Conservation (phyloP, 2,888 invertebrate genomes). For the Polietes domitor region DNA sequence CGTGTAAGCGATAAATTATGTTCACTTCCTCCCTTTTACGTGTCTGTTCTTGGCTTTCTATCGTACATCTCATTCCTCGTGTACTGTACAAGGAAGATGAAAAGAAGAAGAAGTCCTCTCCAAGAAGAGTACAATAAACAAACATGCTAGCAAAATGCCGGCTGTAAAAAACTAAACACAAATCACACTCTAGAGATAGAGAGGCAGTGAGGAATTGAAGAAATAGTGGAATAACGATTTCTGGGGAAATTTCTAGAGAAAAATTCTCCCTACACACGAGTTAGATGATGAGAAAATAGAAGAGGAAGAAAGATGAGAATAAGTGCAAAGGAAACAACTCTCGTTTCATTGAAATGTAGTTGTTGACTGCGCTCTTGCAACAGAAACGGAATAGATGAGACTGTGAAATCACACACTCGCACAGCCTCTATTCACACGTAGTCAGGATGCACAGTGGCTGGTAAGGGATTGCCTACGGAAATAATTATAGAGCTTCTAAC, state of each 20-base stretch:
- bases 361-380: conserved; percentile 36
- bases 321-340: too few relatives aligned
- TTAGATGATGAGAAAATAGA: background rate
- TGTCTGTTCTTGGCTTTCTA: background rate
- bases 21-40: background rate
- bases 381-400: conserved; percentile 51
- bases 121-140: background rate
- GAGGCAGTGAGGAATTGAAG: background rate
- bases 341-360: too few relatives aligned
- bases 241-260: conserved; percentile 61
- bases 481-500: too few relatives aligned
- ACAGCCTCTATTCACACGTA: too few relatives aligned
- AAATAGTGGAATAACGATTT: conserved; percentile 37
- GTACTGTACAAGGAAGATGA: background rate
- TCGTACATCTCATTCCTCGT: background rate
- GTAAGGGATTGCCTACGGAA: background rate
- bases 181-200: background rate
- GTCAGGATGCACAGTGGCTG: background rate
- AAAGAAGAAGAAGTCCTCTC: too few relatives aligned
- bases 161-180: background rate
- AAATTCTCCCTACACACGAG: conserved; percentile 3
- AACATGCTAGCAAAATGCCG: too few relatives aligned
- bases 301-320: background rate
- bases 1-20: conserved; percentile 39
- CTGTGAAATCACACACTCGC: conserved; percentile 25